Conservation (phyloP, 1,140 invertebrate genomes). For the Cydia fagiglandana region DNA sequence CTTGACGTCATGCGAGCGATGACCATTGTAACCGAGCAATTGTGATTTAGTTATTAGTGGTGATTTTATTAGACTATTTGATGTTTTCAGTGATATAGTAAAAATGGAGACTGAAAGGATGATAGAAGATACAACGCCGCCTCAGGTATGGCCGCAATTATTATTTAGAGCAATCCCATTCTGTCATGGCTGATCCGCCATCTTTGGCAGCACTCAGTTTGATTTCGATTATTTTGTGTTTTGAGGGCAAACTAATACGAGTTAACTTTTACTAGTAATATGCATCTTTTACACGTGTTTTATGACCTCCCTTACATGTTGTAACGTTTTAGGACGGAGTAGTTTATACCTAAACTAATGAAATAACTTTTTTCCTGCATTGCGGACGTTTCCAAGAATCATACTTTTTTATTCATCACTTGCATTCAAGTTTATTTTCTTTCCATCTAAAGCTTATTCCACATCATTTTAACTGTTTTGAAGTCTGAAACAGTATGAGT, state of each 20-base stretch:
- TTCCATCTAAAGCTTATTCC: neutral
- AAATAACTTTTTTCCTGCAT: slow-evolving; percentile 40
- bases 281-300: neutral
- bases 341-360: neutral
- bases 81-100: slow-evolving; percentile 74
- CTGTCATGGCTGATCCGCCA: slow-evolving; percentile 73
- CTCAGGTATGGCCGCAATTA: slow-evolving; percentile 63
- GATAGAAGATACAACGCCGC: slow-evolving; percentile 73
- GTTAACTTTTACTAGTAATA: neutral
- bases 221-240: slow-evolving; percentile 51
- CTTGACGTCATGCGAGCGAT: slow-evolving; percentile 75
- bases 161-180: slow-evolving; percentile 63
- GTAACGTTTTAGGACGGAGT: neutral
- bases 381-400: slow-evolving; percentile 36
- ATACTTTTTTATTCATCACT: slow-evolving; percentile 1
- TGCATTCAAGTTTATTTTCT: neutral
- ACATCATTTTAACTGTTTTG: neutral
- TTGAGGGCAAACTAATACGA: slow-evolving; percentile 33
- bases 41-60: slow-evolving; percentile 65
- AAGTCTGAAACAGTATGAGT: neutral
- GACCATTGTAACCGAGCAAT: slow-evolving; percentile 59
- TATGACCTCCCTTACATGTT: neutral
- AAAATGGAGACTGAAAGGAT: slow-evolving; percentile 77
- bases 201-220: slow-evolving; percentile 51
- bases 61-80: slow-evolving; percentile 65